Percentiles rank a stretch among this genome's conserved stretches.
Conservation (phyloP, 1,140 invertebrate genomes). For the Meloidogyne hapla region DNA sequence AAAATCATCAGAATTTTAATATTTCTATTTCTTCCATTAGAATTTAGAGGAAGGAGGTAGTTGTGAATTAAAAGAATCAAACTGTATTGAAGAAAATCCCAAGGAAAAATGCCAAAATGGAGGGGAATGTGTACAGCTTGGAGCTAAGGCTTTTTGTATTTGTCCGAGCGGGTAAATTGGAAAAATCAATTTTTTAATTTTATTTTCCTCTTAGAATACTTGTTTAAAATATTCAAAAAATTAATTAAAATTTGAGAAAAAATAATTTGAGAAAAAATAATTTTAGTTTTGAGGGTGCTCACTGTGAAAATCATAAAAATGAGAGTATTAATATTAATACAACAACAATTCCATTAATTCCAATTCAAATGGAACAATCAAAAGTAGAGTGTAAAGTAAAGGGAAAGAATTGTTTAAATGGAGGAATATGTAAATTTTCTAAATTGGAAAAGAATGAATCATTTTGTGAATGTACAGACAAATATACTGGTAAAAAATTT, state of each 20-base stretch:
- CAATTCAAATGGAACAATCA: not conserved
- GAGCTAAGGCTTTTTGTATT: slow-evolving; percentile 22
- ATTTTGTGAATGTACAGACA: not conserved
- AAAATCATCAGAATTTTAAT: no score
- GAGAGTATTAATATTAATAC: no score
- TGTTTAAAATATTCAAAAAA: no score
- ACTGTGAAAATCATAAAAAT: slow-evolving; percentile 2
- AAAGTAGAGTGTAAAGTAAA: slow-evolving; percentile 25
- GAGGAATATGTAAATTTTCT: slow-evolving; percentile 14
- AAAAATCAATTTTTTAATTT: not conserved
- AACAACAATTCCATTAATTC: no score
- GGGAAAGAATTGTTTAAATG: slow-evolving; percentile 21
- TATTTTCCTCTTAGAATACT: no score
- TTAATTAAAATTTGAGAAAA: no score
- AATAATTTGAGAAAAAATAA: no score
- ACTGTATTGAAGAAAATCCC: not conserved
- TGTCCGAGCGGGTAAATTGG: slow-evolving; percentile 19
- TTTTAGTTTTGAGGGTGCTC: not conserved
- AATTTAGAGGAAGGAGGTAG: no score
- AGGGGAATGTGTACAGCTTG: slow-evolving; percentile 22
- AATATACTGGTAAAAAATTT: not conserved
- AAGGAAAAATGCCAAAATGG: slow-evolving; percentile 18
- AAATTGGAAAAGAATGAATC: not conserved
- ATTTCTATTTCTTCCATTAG: no score
- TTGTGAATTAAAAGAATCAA: slow-evolving; percentile 13